Percentiles rank a stretch among this genome's conserved stretches.
These are phyloP conservation scores for Gadopsis marmoratus DNA, from an alignment of 2,797 vertebrate species.

Conservation along the genomic window DNA sequence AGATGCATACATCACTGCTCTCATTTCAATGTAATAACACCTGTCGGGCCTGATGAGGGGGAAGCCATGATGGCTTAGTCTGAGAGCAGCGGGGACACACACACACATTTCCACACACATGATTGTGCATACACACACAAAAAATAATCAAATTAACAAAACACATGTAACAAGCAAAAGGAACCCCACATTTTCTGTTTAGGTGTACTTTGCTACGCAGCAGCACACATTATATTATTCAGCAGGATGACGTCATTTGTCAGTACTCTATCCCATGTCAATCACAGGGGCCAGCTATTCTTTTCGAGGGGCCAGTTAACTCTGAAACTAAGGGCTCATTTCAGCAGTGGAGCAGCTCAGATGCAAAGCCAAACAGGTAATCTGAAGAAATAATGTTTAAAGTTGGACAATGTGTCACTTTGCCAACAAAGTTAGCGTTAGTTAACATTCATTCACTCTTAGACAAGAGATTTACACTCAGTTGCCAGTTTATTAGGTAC, in stretches of 20 bases:
- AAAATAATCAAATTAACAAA: slow-evolving; percentile 60
- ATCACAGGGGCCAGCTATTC: not conserved
- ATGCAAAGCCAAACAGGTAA: not conserved
- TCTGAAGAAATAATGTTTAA: not conserved
- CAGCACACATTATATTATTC: not conserved
- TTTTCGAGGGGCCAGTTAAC: not conserved
- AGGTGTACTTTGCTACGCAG: not conserved
- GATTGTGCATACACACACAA: not conserved
- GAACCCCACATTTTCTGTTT: not conserved
- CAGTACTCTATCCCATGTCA: not conserved
- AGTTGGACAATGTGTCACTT: not conserved
- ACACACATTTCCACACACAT: slow-evolving; percentile 30
- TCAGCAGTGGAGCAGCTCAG: not conserved
- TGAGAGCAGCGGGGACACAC: slow-evolving; percentile 43
- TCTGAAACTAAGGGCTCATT: not conserved
- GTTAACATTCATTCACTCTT: not conserved
- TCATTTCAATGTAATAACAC: slow-evolving; percentile 84
- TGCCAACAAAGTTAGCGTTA: not conserved
- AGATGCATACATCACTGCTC: slow-evolving; percentile 82
- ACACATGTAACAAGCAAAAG: slow-evolving; percentile 35
- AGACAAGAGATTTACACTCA: not conserved
- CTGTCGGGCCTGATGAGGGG: slow-evolving; percentile 77
- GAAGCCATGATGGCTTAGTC: slow-evolving; percentile 71
- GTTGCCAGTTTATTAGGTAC: not conserved
- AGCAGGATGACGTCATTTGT: not conserved